Evolutionary conservation across 1,140 invertebrate genomes (phyloP).

Genomic region (Drosophila rhopaloa): DNA sequence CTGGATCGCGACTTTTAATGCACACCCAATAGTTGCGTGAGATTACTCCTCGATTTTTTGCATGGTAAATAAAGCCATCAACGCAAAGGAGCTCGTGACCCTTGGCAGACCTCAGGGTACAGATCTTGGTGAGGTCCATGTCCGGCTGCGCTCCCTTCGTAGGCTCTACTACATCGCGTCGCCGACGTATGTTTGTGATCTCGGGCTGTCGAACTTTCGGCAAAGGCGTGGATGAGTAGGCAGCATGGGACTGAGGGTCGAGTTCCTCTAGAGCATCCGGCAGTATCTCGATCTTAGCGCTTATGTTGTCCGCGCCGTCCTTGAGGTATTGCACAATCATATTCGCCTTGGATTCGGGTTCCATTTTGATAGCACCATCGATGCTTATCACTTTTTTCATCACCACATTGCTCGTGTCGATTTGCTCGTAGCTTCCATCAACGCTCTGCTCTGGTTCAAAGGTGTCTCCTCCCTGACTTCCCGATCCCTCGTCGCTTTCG

Average conservation of each 20-base stretch:
- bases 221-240: constrained; percentile 30
- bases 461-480: constrained; percentile 20
- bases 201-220: constrained; percentile 49
- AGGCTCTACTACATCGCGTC: constrained; percentile 30
- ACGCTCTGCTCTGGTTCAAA: constrained; percentile 15
- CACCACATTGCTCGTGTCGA: constrained; percentile 35
- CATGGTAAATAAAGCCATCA: constrained; percentile 79
- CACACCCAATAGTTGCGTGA: constrained; percentile 80
- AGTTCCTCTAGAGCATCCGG: constrained; percentile 31
- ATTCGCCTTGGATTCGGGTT: constrained; percentile 54
- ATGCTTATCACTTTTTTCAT: constrained; percentile 75
- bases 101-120: constrained; percentile 75
- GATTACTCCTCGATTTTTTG: constrained; percentile 72
- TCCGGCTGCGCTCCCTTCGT: constrained; percentile 29
- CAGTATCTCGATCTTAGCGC: constrained; percentile 64
- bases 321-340: constrained; percentile 71
- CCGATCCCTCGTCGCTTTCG: constrained; percentile 44
- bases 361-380: constrained; percentile 66
- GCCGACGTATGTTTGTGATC: constrained; percentile 55
- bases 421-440: constrained; percentile 33
- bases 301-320: constrained; percentile 63
- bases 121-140: constrained; percentile 77
- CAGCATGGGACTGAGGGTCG: background rate
- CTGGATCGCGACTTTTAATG: constrained; percentile 71
- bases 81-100: constrained; percentile 77